Percentiles rank a stretch among this genome's conserved stretches.
phyloP scores from a whole-genome alignment of 2,797 vertebrate genomes.

The Phyllotis vaccarum region DNA sequence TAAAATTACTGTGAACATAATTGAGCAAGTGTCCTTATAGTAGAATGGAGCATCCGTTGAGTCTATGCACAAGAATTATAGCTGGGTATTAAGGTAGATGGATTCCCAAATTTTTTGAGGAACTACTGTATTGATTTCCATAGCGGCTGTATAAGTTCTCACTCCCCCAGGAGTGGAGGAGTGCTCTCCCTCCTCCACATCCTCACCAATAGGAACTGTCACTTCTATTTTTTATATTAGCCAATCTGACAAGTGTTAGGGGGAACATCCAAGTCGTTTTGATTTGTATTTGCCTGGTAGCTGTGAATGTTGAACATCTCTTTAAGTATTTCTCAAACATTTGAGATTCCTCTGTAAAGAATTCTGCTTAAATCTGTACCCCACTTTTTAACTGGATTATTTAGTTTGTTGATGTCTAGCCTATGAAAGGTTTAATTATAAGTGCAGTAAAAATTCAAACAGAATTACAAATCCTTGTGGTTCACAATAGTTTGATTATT shows the following conservation, averaged over 20 bases:
- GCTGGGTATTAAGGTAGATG: background rate
- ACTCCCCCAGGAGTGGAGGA: background rate
- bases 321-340: background rate
- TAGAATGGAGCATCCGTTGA: background rate
- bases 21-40: background rate
- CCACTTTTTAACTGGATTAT: background rate
- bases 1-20: background rate
- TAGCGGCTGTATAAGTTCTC: background rate
- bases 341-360: background rate
- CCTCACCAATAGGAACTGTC: background rate
- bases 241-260: background rate
- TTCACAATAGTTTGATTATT: constrained; percentile 88
- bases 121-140: background rate
- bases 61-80: background rate
- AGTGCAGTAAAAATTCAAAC: constrained; percentile 86
- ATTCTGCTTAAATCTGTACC: background rate
- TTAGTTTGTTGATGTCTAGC: background rate
- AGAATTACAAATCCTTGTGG: constrained; percentile 86
- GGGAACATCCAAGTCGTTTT: background rate
- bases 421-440: constrained; percentile 86
- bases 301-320: background rate
- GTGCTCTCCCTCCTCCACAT: background rate
- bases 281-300: background rate
- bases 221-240: background rate
- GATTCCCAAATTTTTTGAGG: background rate